Evolutionary conservation across 2,888 invertebrate species (phyloP), one percentile per base, ranked within the genome.

Genomic region (Yponomeuta sedellus): DNA sequence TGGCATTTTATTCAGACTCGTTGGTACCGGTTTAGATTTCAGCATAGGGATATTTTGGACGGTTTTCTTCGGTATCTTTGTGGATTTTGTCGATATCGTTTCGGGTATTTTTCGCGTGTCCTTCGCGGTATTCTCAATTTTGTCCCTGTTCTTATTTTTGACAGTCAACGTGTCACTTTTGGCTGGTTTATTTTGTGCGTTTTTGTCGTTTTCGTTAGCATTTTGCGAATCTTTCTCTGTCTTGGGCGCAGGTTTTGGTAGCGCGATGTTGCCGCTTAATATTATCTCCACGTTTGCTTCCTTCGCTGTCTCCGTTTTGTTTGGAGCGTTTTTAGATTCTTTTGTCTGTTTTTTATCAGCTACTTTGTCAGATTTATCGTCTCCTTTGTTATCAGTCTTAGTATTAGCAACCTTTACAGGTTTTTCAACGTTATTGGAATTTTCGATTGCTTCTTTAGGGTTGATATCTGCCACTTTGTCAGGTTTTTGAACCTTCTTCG

Each of bases 261-360:
- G 44, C 12, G 44, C 44, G 12, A 16, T 52, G 44, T 52, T 52
- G 16, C 44, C 44, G 16, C 44, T 52, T 52, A 52, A 16, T 16
- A 52, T 52, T 52, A 16, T 52, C 44, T 52, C 44, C 12, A 52
- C 16, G 16, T 52, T 12, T 4, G 0, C 66, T 68, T 56, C 69
- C 72, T 2, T 39, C 19, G 2, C 59, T 64, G 11, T 67, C 66
- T 16, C 25, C 20, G 10, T 44, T 1, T 59, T 68, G 25, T 64
- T 64, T 19, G 64, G 59, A 64, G 62, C 66, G 61, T 66, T 67
- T 40, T 63, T 34, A 58, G 58, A 12, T 19, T 20, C 10, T 8
- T 19, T 44, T 25, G 6, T 16, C 16, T 64, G 52, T 22, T 16
- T 65, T n/a, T 10, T 58, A 11, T 58, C 16, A 19, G 59, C 59